Evolutionary conservation across 2,797 vertebrate species (phyloP).

Genomic region (Crocodylus rhombifer): DNA sequence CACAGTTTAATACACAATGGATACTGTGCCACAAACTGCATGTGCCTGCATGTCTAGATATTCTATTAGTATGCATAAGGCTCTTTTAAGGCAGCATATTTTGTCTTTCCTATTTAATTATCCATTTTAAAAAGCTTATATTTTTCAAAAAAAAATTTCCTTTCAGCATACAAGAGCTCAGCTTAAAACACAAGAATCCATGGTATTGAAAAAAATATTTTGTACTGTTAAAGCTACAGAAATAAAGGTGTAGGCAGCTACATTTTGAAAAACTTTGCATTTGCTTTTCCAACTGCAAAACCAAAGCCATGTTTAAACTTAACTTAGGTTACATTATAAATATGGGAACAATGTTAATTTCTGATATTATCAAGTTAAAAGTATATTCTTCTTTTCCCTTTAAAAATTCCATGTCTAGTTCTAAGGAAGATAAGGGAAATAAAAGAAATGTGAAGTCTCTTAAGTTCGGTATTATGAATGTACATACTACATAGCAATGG

Average conservation of each 20-base stretch:
- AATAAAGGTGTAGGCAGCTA: background rate
- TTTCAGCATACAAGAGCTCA: conserved; percentile 8
- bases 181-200: background rate
- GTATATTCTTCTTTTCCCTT: background rate
- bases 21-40: no score
- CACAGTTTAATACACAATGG: no score
- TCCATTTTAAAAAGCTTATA: background rate
- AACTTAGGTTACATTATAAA: background rate
- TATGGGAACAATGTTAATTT: background rate
- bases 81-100: background rate
- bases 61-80: background rate
- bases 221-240: conserved; percentile 4
- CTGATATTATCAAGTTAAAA: background rate
- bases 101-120: conserved; percentile 4
- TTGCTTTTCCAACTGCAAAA: background rate
- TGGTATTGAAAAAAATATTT: background rate
- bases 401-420: background rate
- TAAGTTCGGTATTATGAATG: background rate
- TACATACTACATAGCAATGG: background rate
- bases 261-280: background rate
- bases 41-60: no score
- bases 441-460: background rate
- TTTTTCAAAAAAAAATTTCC: conserved; percentile 20
- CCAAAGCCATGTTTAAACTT: background rate
- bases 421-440: background rate